Conservation (phyloP, 2,113 vertebrate species). For the Pithys albifrons region DNA sequence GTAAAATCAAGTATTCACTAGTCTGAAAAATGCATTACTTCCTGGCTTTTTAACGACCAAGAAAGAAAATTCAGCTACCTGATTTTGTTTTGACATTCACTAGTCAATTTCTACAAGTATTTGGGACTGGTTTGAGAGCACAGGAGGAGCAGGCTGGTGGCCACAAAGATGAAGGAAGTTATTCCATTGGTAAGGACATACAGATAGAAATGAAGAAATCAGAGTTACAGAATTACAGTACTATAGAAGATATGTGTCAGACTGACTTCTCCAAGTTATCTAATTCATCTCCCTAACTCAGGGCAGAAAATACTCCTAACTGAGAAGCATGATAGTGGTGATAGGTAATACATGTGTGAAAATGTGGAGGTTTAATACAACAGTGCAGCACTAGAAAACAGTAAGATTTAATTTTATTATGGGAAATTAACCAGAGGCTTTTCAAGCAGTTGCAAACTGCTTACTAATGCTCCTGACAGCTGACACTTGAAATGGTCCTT, state of each 20-base stretch:
- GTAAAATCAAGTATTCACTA: neutral
- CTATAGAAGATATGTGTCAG: neutral
- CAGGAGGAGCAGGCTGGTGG: neutral
- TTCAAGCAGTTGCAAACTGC: neutral
- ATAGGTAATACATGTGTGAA: neutral
- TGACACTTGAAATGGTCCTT: neutral
- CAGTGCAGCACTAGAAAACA: neutral
- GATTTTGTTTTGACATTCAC: neutral
- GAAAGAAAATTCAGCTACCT: neutral
- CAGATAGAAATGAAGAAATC: neutral
- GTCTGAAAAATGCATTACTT: neutral
- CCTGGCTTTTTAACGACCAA: neutral
- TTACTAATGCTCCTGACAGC: neutral
- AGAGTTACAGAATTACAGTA: neutral
- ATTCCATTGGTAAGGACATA: neutral
- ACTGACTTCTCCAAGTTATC: neutral
- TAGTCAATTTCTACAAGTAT: neutral
- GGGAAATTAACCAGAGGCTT: neutral
- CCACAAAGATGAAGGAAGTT: neutral
- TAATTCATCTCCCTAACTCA: neutral
- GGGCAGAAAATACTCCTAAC: neutral
- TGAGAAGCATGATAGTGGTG: neutral
- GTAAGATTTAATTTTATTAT: neutral
- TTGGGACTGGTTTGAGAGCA: neutral
- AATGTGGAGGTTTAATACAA: neutral